Conservation (phyloP, 2,113 vertebrate species). For the Epinephelus cyanopodus region DNA sequence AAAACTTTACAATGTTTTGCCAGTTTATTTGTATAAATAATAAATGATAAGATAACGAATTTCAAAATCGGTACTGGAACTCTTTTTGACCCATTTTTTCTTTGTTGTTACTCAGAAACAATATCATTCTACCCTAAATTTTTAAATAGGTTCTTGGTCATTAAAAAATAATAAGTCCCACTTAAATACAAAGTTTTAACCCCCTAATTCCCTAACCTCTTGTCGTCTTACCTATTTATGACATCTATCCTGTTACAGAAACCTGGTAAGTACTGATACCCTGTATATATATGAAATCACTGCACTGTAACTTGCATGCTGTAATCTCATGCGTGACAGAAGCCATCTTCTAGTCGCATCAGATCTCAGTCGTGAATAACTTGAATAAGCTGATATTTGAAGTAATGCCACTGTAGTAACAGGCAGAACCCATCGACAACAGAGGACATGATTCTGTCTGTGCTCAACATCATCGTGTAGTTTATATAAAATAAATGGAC, state of each 20-base stretch:
- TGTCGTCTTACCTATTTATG: not conserved
- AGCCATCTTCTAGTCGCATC: not conserved
- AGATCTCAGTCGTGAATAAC: not conserved
- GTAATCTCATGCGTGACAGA: not conserved
- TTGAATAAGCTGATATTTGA: constrained; percentile 16
- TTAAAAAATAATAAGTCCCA: not conserved
- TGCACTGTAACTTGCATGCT: not conserved
- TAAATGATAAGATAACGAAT: not conserved
- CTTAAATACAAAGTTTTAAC: not conserved
- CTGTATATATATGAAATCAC: too few relatives aligned
- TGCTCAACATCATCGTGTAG: constrained; percentile 2
- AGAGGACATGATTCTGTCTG: not conserved
- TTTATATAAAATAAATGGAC: constrained; percentile 33
- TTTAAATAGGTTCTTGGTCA: not conserved
- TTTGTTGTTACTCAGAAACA: not conserved
- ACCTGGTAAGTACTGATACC: not conserved
- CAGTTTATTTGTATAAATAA: not conserved
- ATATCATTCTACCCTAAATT: not conserved
- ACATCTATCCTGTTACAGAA: not conserved
- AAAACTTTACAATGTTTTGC: not conserved
- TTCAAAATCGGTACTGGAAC: not conserved
- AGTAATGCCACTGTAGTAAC: not conserved
- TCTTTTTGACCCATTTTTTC: not conserved
- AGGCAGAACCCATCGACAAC: not conserved
- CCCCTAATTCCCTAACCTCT: not conserved